Conservation (phyloP, 2,113 vertebrate genomes). For the Mustela nigripes region DNA sequence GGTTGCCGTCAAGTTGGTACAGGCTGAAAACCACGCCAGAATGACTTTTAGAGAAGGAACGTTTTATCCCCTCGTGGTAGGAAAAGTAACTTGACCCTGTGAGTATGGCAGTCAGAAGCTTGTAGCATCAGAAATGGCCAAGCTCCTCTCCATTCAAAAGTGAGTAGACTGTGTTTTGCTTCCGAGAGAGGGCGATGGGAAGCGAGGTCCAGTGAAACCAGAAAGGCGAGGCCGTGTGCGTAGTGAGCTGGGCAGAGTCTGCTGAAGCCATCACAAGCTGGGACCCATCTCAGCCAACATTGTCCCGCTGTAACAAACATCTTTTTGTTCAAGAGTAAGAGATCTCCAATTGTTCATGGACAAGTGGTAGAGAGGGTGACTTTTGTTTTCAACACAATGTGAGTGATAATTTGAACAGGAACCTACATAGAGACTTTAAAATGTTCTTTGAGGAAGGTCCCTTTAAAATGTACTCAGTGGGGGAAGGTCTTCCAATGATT, state of each 20-base stretch:
- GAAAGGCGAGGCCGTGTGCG: background rate
- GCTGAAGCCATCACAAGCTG: slow-evolving; percentile 40
- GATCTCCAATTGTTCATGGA: slow-evolving; percentile 56
- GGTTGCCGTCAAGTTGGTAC: background rate
- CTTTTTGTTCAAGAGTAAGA: slow-evolving; percentile 71
- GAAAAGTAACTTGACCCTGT: background rate
- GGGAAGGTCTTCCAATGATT: background rate
- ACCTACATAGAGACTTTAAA: background rate
- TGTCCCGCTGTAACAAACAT: slow-evolving; percentile 64
- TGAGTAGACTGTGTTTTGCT: background rate
- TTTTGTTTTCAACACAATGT: slow-evolving; percentile 63
- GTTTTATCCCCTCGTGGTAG: background rate
- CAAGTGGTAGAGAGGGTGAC: slow-evolving; percentile 34
- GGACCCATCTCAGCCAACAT: slow-evolving; percentile 60
- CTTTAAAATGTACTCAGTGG: background rate
- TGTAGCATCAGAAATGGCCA: background rate
- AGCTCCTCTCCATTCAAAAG: background rate
- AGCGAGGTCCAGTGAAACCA: background rate
- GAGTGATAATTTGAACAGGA: slow-evolving; percentile 43
- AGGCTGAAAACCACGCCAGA: background rate
- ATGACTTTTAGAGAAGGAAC: background rate
- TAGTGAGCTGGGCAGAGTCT: background rate
- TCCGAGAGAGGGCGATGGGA: background rate
- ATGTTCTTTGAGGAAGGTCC: background rate
- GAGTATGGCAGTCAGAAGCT: background rate